Conservation (phyloP, 1,140 invertebrate genomes). For the Zelostemma sp. region DNA sequence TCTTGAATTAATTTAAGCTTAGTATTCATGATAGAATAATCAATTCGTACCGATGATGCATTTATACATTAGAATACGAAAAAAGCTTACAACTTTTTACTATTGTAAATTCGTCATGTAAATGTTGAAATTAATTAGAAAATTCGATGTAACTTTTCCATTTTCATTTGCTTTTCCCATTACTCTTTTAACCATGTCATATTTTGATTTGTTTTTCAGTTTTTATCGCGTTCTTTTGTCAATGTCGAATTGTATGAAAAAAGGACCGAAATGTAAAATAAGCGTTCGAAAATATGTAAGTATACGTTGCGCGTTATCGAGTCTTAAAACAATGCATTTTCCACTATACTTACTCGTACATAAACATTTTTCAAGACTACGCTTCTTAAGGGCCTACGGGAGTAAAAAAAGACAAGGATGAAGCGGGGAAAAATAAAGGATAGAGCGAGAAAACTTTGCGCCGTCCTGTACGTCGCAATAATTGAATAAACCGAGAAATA, state of each 20-base stretch:
- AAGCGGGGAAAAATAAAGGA: too few species aligned
- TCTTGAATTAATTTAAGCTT: slow-evolving; percentile 12
- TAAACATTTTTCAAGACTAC: too few species aligned
- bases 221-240: slow-evolving; percentile 4
- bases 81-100: slow-evolving; percentile 23
- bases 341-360: too few species aligned
- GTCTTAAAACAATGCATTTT: too few species aligned
- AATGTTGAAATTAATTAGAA: neutral
- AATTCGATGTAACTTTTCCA: neutral
- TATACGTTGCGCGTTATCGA: neutral
- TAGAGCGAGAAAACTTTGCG: too few species aligned
- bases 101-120: slow-evolving; percentile 1
- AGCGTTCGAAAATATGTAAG: neutral
- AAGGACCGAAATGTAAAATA: neutral
- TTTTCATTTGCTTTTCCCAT: neutral
- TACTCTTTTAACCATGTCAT: neutral
- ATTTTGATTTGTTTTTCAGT: slow-evolving; percentile 4
- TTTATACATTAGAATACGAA: slow-evolving; percentile 28
- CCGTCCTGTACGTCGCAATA: too few species aligned
- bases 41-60: slow-evolving; percentile 36
- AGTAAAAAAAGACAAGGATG: too few species aligned
- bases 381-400: too few species aligned
- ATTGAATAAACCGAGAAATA: too few species aligned
- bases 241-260: neutral
- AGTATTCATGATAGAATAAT: slow-evolving; percentile 10